A percentile compares a stretch with the other conserved stretches of the same genome.
Evolutionary conservation across 2,888 invertebrate species (phyloP).

Genomic region (Invenusta paracnida): DNA sequence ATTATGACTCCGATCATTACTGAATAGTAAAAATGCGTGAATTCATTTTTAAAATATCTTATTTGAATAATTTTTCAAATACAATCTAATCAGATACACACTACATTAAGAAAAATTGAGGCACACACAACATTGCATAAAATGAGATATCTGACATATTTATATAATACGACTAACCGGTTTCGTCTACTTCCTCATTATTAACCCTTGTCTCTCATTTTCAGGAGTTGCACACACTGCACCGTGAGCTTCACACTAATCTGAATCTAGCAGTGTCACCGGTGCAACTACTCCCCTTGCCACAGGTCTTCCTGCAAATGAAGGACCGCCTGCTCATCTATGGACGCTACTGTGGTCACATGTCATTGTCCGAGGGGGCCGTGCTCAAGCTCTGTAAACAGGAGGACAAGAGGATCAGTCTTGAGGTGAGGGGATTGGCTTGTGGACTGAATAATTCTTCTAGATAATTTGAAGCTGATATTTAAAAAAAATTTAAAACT

Average conservation of each 20-base stretch:
- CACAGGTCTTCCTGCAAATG: constrained; percentile 74
- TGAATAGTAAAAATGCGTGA: no score
- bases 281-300: constrained; percentile 53
- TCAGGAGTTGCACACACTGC: not conserved
- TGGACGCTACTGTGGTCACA: constrained; percentile 89
- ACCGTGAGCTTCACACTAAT: constrained; percentile 15
- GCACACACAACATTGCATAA: no score
- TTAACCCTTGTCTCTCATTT: not conserved
- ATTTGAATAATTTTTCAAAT: no score
- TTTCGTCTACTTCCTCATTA: not conserved
- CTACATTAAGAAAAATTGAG: no score
- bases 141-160: no score
- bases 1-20: no score
- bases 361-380: constrained; percentile 77
- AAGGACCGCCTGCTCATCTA: constrained; percentile 85
- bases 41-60: no score
- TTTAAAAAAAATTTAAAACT: no score
- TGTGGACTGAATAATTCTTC: no score
- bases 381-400: constrained; percentile 72
- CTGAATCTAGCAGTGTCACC: constrained; percentile 1
- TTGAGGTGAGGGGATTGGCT: constrained; percentile 64
- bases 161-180: not conserved
- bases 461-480: no score
- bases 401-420: constrained; percentile 67
- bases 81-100: no score